Evolutionary conservation across 1,140 invertebrate genomes (phyloP).

Genomic region (Marisa cornuarietis): DNA sequence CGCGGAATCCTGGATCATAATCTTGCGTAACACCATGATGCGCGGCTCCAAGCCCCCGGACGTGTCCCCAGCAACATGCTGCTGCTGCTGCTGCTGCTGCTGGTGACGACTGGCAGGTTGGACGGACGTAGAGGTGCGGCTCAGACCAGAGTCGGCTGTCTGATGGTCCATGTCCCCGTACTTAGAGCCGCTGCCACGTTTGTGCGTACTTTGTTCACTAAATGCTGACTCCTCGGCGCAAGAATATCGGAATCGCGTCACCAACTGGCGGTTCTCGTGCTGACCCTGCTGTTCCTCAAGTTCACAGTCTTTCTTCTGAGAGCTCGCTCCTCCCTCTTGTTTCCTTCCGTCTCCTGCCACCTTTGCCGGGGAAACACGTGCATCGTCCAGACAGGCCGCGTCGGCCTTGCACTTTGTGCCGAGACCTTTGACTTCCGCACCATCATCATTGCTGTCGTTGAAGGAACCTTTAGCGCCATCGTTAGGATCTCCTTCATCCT

Average conservation of each 20-base stretch:
- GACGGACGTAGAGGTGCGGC: neutral
- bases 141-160: neutral
- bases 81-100: neutral
- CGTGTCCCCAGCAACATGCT: neutral
- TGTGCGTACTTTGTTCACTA: neutral
- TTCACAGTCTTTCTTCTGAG: no score
- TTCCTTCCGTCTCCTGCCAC: neutral
- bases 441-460: slow-evolving; percentile 18
- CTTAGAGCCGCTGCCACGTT: slow-evolving; percentile 12
- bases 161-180: slow-evolving; percentile 2
- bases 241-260: neutral
- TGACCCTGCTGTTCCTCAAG: neutral
- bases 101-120: neutral
- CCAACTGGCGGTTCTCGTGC: neutral
- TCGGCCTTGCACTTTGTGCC: neutral
- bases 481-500: slow-evolving; percentile 5
- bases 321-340: neutral
- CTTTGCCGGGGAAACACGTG: no score
- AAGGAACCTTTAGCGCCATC: slow-evolving; percentile 13
- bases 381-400: neutral
- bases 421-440: neutral
- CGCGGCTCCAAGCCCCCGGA: neutral
- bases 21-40: slow-evolving; percentile 23
- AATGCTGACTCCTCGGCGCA: slow-evolving; percentile 7
- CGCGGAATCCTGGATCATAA: slow-evolving; percentile 16